Evolutionary conservation across 1,140 invertebrate genomes (phyloP).

Genomic region (Drosophila subpulchrella): DNA sequence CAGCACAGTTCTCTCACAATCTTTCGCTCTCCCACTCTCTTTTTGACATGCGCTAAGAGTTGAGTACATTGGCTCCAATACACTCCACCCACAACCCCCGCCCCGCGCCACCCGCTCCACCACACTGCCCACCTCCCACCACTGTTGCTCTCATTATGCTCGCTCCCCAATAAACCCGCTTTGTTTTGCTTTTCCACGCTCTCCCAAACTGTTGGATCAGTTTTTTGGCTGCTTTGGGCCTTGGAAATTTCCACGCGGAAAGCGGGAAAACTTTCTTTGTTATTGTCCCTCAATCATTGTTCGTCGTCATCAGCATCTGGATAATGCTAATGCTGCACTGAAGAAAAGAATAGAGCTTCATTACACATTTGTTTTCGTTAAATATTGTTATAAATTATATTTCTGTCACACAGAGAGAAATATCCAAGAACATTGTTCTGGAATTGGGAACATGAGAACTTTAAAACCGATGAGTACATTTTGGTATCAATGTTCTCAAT

Average conservation of each 20-base stretch:
- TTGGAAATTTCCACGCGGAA: slow-evolving; percentile 37
- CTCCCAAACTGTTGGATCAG: slow-evolving; percentile 33
- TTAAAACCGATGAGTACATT: no score
- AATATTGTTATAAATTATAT: no score
- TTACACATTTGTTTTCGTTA: no score
- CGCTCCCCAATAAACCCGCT: slow-evolving; percentile 2
- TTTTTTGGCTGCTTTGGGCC: slow-evolving; percentile 35
- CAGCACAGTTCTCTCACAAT: slow-evolving; percentile 8
- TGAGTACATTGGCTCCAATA: slow-evolving; percentile 53
- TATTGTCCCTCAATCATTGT: slow-evolving; percentile 38
- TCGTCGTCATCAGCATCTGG: slow-evolving; percentile 27
- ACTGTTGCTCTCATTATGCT: slow-evolving; percentile 44
- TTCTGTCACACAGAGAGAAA: no score
- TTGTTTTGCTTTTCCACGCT: slow-evolving; percentile 47
- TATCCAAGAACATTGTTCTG: no score
- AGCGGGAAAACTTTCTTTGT: slow-evolving; percentile 40
- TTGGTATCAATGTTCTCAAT: no score
- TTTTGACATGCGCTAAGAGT: slow-evolving; percentile 49
- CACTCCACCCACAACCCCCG: slow-evolving; percentile 3
- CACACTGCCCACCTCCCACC: neutral
- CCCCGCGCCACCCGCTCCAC: neutral
- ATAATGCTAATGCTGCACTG: slow-evolving; percentile 18
- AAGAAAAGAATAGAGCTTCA: neutral
- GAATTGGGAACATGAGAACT: no score
- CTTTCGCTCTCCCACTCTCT: slow-evolving; percentile 12